Evolutionary conservation across 2,797 vertebrate genomes (phyloP).

Genomic region (Sebastes itinus): DNA sequence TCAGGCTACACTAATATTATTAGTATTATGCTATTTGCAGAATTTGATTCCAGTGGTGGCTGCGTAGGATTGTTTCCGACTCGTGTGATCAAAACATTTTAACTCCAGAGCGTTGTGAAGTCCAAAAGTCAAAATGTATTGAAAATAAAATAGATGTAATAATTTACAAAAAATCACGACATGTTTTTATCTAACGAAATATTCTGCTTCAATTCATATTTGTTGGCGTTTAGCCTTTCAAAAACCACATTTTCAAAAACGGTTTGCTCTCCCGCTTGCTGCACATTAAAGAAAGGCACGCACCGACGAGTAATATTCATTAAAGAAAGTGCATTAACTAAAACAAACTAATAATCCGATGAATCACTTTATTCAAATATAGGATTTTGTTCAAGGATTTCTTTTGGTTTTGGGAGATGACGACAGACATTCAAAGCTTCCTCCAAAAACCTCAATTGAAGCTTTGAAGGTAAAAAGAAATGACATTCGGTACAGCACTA

Average conservation of each 20-base stretch:
- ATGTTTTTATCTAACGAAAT: neutral
- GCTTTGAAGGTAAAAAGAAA: neutral
- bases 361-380: neutral
- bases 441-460: neutral
- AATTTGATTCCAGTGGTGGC: too few relatives aligned
- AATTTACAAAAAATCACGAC: neutral
- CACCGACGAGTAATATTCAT: neutral
- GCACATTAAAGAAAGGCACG: neutral
- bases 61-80: neutral
- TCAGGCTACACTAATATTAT: too few relatives aligned
- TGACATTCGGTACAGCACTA: neutral
- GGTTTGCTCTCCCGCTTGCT: neutral
- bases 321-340: neutral
- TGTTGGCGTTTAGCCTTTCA: neutral
- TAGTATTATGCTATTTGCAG: too few relatives aligned
- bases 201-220: neutral
- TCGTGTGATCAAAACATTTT: neutral
- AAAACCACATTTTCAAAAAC: neutral
- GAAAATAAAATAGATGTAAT: neutral
- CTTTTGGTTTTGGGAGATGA: neutral
- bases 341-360: neutral
- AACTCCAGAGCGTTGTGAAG: neutral
- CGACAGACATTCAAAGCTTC: neutral
- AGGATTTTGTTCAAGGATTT: neutral
- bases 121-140: neutral